Evolutionary conservation across 1,140 invertebrate genomes (phyloP), one percentile per base, ranked within the genome.

Genomic region (Sitodiplosis mosellana): DNA sequence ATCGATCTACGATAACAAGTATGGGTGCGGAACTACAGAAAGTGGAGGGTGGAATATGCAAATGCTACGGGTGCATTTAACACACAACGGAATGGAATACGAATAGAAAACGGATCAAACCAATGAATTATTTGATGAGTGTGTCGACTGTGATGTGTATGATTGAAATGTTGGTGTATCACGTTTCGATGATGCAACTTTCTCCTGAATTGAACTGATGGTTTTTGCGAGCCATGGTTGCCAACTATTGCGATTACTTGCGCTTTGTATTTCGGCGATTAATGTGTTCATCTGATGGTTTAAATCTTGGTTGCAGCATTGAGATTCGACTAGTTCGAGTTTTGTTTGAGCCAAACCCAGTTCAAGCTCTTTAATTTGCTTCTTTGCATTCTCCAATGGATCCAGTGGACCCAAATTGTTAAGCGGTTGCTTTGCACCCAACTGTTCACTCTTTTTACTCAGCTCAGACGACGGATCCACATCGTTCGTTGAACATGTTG

Each of bases 301-400:
- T 34, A 95, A 67, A 66, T 94, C 89, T 79, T 95, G 90, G 72
- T 93, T 96, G 56, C 83, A 80, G 69, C 94, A 98, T 67, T 97
- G 87, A 0, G 91, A 86, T 69, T 99, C 91, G 2, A 98, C 95
- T 47, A 96, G 80, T 0, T 90, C 91, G 51, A 99, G 70, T 63
- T 99, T 99, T 0, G 93, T 92, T 61, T 93, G 86, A 3, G 93
- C 94, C 48, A 99, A 67, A 60, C 98, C 93, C 44, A 97, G 68
- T 63, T 99, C 94, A 19, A 98, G 68, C 63, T 95, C 90, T 11
- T 86, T 74, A 47, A 96, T 79, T 52, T 84, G 73, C 54, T 84
- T 77, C 48, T 74, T 45, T 7, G 62, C 61, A 1, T 52, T 47
- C 48, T 60, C 56, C 0, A 64, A 43, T n/a, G 61, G 61, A 57